Evolutionary conservation across 2,113 vertebrate species (phyloP), one percentile per base, ranked within the genome.

Genomic region (Ptilonorhynchus violaceus): DNA sequence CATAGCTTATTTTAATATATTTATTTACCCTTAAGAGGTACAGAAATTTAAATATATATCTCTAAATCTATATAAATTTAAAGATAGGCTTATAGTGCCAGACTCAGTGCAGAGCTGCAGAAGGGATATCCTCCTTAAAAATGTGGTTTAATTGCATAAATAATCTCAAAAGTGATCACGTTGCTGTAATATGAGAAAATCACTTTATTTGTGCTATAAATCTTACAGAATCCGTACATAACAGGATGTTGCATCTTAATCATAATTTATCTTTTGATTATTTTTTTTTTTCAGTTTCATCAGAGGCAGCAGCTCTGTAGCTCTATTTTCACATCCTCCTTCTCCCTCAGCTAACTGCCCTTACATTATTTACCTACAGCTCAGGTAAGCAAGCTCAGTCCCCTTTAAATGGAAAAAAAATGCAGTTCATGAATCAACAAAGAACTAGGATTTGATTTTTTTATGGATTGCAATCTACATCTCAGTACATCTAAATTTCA

Each of bases 1-100:
- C 97, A 96, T 96, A 96, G 98, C 97, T 98, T 98, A 98, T 98
- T 98, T 98, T 98, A 98, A 98, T 98, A 97, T 98, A 98, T 99
- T 99, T 99, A 99, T 99, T 99, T 99, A 99, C 98, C 98, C 98
- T 98, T 97, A 98, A 98, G 98, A 98, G 88, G 93, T 98, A 96
- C 88, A 98, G 98, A 98, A 98, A 98, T 98, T 98, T 98, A 98
- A 98, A 96, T 59, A 72, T 92, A 70, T 91, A 85, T 52, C 37
- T 80, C 83, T 73, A 92, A 79, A 93, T 74, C 85, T 88, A 89
- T 93, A 97, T 80, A 95, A 72, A 96, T 97, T 97, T 97, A 90
- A 94, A 96, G 74, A 84, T 92, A 97, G 96, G 89, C 76, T 82
- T 94, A 85, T 28, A 95, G 84, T 92, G 92, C 83, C 91, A 95